These are phyloP conservation scores for Holotrichia oblita DNA, from an alignment of 1,140 invertebrate species.

Conservation along the genomic window DNA sequence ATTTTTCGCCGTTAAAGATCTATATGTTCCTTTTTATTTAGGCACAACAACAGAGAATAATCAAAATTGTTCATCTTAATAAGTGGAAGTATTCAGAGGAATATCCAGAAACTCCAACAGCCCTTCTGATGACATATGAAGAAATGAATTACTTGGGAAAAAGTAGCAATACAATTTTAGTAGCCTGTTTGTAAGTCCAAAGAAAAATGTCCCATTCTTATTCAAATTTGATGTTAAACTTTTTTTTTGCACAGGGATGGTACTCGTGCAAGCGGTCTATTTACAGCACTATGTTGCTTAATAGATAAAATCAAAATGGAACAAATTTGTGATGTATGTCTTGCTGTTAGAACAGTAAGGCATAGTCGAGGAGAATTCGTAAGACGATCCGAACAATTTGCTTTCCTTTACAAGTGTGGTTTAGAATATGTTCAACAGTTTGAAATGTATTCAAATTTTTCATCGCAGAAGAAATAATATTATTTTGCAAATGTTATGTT, in stretches of 20 bases:
- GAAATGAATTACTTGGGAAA: slow-evolving; percentile 36
- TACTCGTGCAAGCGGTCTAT: slow-evolving; percentile 57
- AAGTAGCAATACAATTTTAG: slow-evolving; percentile 34
- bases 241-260: slow-evolving; percentile 55
- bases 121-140: neutral
- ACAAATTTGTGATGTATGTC: slow-evolving; percentile 60
- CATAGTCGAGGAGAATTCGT: slow-evolving; percentile 58
- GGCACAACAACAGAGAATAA: neutral
- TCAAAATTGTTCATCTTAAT: slow-evolving; percentile 40
- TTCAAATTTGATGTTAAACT: slow-evolving; percentile 6
- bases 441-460: slow-evolving; percentile 53
- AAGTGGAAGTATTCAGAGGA: slow-evolving; percentile 18
- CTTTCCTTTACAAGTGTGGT: slow-evolving; percentile 56
- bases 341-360: slow-evolving; percentile 57
- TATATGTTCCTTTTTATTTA: neutral
- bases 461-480: neutral
- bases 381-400: slow-evolving; percentile 54
- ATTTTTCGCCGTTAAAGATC: no score
- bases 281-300: slow-evolving; percentile 55
- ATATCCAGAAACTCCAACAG: slow-evolving; percentile 6
- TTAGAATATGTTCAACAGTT: slow-evolving; percentile 55
- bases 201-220: neutral
- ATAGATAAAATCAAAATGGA: slow-evolving; percentile 61
- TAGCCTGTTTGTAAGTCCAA: slow-evolving; percentile 45
- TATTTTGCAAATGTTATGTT: neutral